These are phyloP conservation scores for Lycodopsis pacificus DNA, from an alignment of 2,797 vertebrate species.

Conservation along the genomic window DNA sequence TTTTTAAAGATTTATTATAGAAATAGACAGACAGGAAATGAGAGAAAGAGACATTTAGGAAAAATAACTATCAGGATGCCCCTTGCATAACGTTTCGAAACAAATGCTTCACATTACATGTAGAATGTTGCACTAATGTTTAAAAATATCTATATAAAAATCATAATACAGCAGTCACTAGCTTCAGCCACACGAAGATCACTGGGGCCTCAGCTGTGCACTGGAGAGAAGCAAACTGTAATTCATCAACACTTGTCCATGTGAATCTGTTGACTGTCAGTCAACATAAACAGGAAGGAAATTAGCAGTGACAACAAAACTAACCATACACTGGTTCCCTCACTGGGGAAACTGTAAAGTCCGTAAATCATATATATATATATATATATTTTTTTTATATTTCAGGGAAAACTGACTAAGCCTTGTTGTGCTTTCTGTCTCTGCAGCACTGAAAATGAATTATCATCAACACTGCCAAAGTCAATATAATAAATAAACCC, in stretches of 20 bases:
- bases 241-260: not conserved
- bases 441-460: constrained; percentile 13
- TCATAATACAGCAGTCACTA: not conserved
- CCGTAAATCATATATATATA: not conserved
- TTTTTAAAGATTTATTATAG: not conserved
- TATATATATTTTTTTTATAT: too few species aligned
- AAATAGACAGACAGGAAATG: not conserved
- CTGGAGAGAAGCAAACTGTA: not conserved
- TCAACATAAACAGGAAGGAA: constrained; percentile 2
- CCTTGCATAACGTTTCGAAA: not conserved
- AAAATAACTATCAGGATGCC: not conserved
- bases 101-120: not conserved
- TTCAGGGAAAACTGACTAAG: not conserved
- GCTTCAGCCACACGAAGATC: not conserved
- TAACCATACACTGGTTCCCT: not conserved
- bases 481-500: not conserved
- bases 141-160: not conserved
- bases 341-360: not conserved
- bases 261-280: not conserved
- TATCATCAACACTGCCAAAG: constrained; percentile 10
- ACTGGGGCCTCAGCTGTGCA: not conserved
- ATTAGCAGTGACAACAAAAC: not conserved
- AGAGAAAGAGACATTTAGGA: not conserved
- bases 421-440: not conserved
- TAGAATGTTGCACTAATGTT: not conserved